Percentiles rank a stretch among this genome's conserved stretches.
phyloP scores from a whole-genome alignment of 1,140 invertebrate species.

The Drosophila lacteicornis region DNA sequence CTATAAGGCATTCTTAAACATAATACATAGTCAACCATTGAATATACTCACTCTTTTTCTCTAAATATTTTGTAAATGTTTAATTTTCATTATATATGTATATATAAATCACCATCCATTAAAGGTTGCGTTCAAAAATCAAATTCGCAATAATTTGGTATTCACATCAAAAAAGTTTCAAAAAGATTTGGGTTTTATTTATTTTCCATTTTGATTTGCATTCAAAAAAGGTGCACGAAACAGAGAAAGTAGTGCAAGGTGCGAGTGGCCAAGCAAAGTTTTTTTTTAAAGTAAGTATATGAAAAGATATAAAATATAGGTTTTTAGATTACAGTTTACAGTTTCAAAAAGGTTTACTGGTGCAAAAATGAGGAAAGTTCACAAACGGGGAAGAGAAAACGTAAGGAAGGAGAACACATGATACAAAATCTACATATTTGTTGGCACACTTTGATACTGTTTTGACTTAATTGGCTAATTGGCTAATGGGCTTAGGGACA shows the following conservation, averaged over 20 bases:
- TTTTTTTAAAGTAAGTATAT: conserved; percentile 69
- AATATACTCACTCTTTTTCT: conserved; percentile 84
- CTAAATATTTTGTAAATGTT: conserved; percentile 79
- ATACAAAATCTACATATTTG: conserved; percentile 81
- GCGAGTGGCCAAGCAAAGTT: conserved; percentile 82
- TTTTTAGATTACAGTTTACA: conserved; percentile 81
- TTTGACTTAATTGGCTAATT: conserved; percentile 20
- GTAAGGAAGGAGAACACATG: conserved; percentile 42
- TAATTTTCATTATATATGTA: conserved; percentile 67
- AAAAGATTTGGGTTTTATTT: conserved; percentile 68
- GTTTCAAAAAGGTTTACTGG: conserved; percentile 58
- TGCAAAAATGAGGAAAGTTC: conserved; percentile 56
- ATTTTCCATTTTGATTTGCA: conserved; percentile 79
- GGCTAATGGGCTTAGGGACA: background rate
- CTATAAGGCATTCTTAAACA: conserved; percentile 78
- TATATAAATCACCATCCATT: conserved; percentile 81
- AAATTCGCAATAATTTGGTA: conserved; percentile 82
- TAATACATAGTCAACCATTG: conserved; percentile 75
- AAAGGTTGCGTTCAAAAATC: conserved; percentile 84
- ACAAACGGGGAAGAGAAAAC: conserved; percentile 20
- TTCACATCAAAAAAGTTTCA: conserved; percentile 82
- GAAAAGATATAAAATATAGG: conserved; percentile 81
- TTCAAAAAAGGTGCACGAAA: conserved; percentile 83
- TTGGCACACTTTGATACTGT: conserved; percentile 82
- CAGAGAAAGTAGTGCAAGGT: conserved; percentile 82